Conservation (phyloP, 1,140 invertebrate species). For the Sycophila sp. region DNA sequence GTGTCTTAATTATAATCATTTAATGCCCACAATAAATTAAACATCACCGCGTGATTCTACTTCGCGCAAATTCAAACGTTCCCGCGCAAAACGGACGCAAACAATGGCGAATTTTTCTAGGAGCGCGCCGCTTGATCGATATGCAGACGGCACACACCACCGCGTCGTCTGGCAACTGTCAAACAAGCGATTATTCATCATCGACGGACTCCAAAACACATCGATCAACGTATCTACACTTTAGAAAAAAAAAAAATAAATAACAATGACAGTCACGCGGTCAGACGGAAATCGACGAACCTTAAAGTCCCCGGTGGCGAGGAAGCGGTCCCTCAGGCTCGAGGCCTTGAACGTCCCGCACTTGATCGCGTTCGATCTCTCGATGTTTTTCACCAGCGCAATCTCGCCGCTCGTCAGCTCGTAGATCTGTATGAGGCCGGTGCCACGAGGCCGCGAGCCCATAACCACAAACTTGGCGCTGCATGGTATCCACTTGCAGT, state of each 20-base stretch:
- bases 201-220: background rate
- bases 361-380: conserved; percentile 86
- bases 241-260: no score
- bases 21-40: no score
- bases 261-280: background rate
- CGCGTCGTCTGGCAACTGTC: conserved; percentile 24
- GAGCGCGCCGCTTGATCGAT: background rate
- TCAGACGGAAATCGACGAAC: conserved; percentile 64
- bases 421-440: conserved; percentile 88
- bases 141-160: no score
- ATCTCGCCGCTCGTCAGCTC: conserved; percentile 80
- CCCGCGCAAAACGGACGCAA: background rate
- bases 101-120: background rate
- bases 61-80: background rate
- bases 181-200: background rate
- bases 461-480: conserved; percentile 91
- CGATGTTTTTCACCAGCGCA: conserved; percentile 78
- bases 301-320: conserved; percentile 93
- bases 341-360: conserved; percentile 93
- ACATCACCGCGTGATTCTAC: no score
- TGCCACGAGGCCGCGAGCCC: conserved; percentile 85
- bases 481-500: conserved; percentile 93
- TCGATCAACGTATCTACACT: no score
- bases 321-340: conserved; percentile 77
- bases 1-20: no score